These are phyloP conservation scores for Heliconius hermathena DNA, from an alignment of 1,140 invertebrate species.

Conservation along the genomic window DNA sequence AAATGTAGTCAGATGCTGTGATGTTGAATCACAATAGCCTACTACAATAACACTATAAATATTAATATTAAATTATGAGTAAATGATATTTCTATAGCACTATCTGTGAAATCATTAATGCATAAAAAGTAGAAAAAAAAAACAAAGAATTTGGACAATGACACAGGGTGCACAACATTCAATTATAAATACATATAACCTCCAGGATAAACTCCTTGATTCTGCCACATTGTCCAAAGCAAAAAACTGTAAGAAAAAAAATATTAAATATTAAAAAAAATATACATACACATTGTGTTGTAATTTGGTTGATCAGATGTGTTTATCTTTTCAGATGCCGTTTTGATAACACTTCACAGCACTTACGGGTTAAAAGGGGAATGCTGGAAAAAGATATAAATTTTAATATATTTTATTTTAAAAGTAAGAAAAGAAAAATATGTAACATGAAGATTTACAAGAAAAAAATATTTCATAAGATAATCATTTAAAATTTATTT, in stretches of 20 bases:
- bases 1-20: too few relatives aligned
- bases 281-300: conserved; percentile 81
- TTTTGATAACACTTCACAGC: conserved; percentile 54
- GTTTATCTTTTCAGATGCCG: conserved; percentile 68
- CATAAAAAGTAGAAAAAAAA: not conserved
- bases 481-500: too few relatives aligned
- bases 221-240: conserved; percentile 74
- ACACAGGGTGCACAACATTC: conserved; percentile 40
- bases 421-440: too few relatives aligned
- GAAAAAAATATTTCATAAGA: too few relatives aligned
- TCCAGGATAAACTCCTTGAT: conserved; percentile 75
- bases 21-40: too few relatives aligned
- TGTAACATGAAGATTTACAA: too few relatives aligned
- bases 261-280: conserved; percentile 46
- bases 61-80: not conserved
- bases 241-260: conserved; percentile 65
- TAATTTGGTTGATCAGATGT: conserved; percentile 68
- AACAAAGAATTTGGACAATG: conserved; percentile 29
- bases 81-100: not conserved
- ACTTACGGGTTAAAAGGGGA: conserved; percentile 21
- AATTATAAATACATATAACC: conserved; percentile 52
- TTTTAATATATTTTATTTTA: too few relatives aligned
- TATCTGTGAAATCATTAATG: not conserved
- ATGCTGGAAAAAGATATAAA: conserved; percentile 22
- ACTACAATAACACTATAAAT: too few relatives aligned